Evolutionary conservation across 2,888 invertebrate species (phyloP).

Genomic region (Aphodius granarius): DNA sequence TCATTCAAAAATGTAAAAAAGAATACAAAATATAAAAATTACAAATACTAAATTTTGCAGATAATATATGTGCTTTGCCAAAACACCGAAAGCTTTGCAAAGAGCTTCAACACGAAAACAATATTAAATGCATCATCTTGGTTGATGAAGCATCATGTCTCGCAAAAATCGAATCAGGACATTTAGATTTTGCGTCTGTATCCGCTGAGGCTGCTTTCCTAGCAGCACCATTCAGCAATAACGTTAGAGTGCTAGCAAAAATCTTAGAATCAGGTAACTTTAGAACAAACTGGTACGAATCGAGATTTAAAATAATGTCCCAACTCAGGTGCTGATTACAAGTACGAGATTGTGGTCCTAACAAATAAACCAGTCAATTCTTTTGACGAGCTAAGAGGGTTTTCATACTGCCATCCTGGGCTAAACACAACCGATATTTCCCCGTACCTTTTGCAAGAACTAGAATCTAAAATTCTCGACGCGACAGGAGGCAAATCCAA

Average conservation of each 20-base stretch:
- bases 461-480: constrained; percentile 53
- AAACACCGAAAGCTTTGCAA: constrained; percentile 29
- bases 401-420: constrained; percentile 69
- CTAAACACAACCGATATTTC: constrained; percentile 62
- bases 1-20: no score
- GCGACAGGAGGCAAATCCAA: no score
- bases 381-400: constrained; percentile 56
- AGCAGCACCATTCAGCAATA: constrained; percentile 52
- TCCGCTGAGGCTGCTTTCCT: constrained; percentile 64
- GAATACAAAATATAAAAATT: no score
- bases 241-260: constrained; percentile 57
- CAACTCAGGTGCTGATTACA: constrained; percentile 11
- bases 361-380: constrained; percentile 55
- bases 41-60: not conserved
- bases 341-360: constrained; percentile 65
- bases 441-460: constrained; percentile 62
- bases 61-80: not conserved
- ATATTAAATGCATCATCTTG: constrained; percentile 32
- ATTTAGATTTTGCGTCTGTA: constrained; percentile 63
- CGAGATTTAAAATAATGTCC: no score
- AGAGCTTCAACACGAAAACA: constrained; percentile 38
- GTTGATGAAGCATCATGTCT: constrained; percentile 58
- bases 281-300: no score
- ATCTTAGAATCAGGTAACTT: constrained; percentile 31
- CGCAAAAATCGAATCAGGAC: constrained; percentile 55